phyloP scores from a whole-genome alignment of 2,113 vertebrate genomes.

The Colius striatus region DNA sequence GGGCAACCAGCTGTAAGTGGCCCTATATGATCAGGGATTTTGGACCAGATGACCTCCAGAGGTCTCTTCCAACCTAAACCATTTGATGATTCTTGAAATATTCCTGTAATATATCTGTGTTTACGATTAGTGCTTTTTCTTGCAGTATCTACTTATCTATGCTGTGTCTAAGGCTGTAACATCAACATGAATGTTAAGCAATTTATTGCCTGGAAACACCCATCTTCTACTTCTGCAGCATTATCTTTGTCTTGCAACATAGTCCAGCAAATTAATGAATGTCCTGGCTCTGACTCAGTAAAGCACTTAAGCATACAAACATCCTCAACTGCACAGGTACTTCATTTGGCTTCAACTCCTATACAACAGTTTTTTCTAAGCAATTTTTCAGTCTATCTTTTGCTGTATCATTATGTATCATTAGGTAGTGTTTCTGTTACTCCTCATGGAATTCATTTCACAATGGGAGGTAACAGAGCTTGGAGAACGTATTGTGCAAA shows the following conservation, averaged over 20 bases:
- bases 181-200: not conserved
- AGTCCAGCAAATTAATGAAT: not conserved
- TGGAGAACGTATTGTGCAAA: not conserved
- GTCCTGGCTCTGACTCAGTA: constrained; percentile 6
- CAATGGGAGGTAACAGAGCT: not conserved
- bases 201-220: not conserved
- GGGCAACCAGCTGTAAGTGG: not conserved
- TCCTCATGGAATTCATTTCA: not conserved
- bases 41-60: not conserved
- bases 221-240: not conserved
- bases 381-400: not conserved
- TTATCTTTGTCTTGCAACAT: not conserved
- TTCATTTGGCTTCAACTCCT: not conserved
- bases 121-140: not conserved
- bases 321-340: not conserved
- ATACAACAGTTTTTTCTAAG: not conserved
- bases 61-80: not conserved
- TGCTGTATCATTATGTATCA: not conserved
- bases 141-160: not conserved
- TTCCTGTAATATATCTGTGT: not conserved
- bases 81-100: not conserved
- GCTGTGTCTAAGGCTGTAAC: not conserved
- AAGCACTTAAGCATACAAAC: not conserved
- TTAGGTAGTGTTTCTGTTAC: not conserved
- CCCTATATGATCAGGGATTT: not conserved